Evolutionary conservation across 2,888 invertebrate species (phyloP).

Genomic region (Idaea dimidiata): DNA sequence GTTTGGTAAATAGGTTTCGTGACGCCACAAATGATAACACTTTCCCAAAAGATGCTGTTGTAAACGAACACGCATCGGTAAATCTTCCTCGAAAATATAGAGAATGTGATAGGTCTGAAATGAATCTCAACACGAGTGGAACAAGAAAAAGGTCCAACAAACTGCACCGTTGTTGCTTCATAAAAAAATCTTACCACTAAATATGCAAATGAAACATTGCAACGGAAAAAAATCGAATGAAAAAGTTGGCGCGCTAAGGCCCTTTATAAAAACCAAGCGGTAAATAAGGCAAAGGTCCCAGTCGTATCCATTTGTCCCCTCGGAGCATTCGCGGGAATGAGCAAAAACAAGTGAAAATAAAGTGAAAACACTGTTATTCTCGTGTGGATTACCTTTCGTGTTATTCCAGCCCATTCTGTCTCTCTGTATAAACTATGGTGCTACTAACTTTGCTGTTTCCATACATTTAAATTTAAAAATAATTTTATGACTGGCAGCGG

Average conservation of each 20-base stretch:
- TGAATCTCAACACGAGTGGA: not conserved
- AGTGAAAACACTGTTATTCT: constrained; percentile 73
- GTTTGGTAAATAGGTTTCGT: constrained; percentile 43
- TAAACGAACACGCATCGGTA: constrained; percentile 29
- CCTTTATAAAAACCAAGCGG: constrained; percentile 50
- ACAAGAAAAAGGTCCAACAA: constrained; percentile 1
- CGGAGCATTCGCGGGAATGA: constrained; percentile 62
- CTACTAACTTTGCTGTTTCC: constrained; percentile 41
- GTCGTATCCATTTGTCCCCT: constrained; percentile 58
- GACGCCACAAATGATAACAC: constrained; percentile 44
- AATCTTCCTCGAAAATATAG: constrained; percentile 10
- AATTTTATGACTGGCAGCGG: constrained; percentile 43
- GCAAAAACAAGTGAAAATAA: constrained; percentile 72
- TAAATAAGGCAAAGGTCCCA: constrained; percentile 61
- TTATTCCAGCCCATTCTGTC: constrained; percentile 52
- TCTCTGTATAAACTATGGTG: constrained; percentile 52
- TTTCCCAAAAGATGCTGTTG: constrained; percentile 40
- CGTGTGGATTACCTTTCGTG: constrained; percentile 65
- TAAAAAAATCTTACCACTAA: constrained; percentile 11
- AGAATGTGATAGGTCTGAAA: not conserved
- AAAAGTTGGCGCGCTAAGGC: constrained; percentile 37
- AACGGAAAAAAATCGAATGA: constrained; percentile 36
- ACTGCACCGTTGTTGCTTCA: not conserved
- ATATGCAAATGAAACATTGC: constrained; percentile 32
- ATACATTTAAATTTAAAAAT: constrained; percentile 53